Evolutionary conservation across 2,888 invertebrate species (phyloP), one percentile per base, ranked within the genome.

Genomic region (Entomobrya multifasciata): DNA sequence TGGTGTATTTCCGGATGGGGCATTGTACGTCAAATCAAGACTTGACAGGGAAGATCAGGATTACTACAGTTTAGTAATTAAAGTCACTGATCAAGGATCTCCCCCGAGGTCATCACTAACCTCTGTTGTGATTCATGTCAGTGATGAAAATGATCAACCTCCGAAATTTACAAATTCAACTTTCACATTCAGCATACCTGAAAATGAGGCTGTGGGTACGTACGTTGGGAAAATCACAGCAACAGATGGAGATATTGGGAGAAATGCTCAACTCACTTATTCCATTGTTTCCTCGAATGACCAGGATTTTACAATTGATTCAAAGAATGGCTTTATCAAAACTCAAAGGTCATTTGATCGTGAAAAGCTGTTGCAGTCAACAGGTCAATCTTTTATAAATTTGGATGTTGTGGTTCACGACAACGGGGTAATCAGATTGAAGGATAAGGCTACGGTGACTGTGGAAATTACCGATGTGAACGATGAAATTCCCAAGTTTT

Each of bases 121-220:
- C 1, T 97, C 97, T 8, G 96, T 99, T 1, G 96, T 98, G 20
- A 96, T 99, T 88, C 97, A 98, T 92, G 95, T 99, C 25, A 95
- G 97, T 88, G 99, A 99, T 93, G 98, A 98, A 93, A 99, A 99
- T 93, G 99, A 99, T 93, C 98, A 98, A 92, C 95, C 96, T 41
- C 99, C 99, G 0, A 95, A 96, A 92, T 99, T 99, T 93, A 95
- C 96, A 1, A 97, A 98, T 91, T 95, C 95, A 41, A 97, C 97
- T 17, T 99, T 99, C 93, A 95, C 96, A 86, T 98, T 98, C 92
- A 96, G 95, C 92, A 95, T 99, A 20, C 95, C 96, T 78, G 97
- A 98, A 93, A 97, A 97, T 92, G 96, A 96, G 90, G 96, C 96
- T 0, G 95, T 96, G 0, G 97, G 97, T 92, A 96, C 97, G 0